Conservation (phyloP, 2,888 invertebrate species). For the Dascillus cervinus region DNA sequence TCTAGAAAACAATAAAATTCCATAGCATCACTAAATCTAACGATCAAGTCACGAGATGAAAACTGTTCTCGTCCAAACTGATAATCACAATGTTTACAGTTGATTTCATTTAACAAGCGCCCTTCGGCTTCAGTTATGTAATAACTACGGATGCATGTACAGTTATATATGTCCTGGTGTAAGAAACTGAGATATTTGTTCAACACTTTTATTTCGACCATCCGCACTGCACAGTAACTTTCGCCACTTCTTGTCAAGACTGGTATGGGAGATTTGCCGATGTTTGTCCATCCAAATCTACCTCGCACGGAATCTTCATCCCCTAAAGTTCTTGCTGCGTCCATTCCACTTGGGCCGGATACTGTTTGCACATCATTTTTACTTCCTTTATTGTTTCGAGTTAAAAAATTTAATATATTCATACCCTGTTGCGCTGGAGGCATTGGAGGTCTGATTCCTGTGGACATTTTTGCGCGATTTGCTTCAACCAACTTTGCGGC, state of each 20-base stretch:
- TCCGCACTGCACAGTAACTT: conserved; percentile 87
- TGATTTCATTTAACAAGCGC: conserved; percentile 85
- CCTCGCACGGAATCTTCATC: conserved; percentile 74
- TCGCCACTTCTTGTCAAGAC: conserved; percentile 78
- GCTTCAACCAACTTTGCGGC: conserved; percentile 83
- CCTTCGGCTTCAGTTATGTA: conserved; percentile 89
- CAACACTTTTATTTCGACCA: conserved; percentile 85
- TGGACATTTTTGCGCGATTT: conserved; percentile 59
- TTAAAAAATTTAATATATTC: conserved; percentile 21
- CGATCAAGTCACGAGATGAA: conserved; percentile 82
- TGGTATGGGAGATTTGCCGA: conserved; percentile 81
- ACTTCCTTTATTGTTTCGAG: conserved; percentile 22
- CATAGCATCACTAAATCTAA: conserved; percentile 77
- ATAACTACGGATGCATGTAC: conserved; percentile 86
- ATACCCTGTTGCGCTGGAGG: conserved; percentile 17
- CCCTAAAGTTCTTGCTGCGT: conserved; percentile 23
- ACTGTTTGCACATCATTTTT: conserved; percentile 25
- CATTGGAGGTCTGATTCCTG: conserved; percentile 23
- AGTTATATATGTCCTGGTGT: conserved; percentile 84
- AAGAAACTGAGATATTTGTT: conserved; percentile 83
- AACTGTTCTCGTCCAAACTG: conserved; percentile 85
- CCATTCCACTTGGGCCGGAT: conserved; percentile 16
- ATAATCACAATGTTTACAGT: conserved; percentile 83
- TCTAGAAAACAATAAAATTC: conserved; percentile 88
- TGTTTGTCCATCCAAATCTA: conserved; percentile 85